Evolutionary conservation across 2,888 invertebrate species (phyloP).

Genomic region (Lasioglossum lativentre): DNA sequence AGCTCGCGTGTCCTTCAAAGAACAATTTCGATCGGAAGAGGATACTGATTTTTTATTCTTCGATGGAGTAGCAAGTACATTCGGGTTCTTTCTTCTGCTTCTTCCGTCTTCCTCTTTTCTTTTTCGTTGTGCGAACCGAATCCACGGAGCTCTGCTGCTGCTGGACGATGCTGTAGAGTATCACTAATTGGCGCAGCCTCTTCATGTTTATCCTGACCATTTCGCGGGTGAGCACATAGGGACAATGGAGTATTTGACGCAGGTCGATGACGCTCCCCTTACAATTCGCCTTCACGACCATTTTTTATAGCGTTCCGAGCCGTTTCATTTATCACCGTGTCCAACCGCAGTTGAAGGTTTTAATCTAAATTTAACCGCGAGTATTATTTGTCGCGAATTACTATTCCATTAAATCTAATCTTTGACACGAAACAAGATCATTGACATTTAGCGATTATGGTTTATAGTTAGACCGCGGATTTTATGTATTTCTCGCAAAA

Average conservation of each 20-base stretch:
- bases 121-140: not conserved
- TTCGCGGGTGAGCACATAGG: constrained; percentile 63
- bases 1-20: not conserved
- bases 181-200: constrained; percentile 57
- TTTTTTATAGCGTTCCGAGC: not conserved
- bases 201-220: constrained; percentile 68
- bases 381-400: not conserved
- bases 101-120: not conserved
- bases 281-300: not conserved
- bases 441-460: not conserved
- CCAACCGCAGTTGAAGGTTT: not conserved
- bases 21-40: not conserved
- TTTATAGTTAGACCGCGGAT: not conserved
- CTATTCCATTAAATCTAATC: not conserved
- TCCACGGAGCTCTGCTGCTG: not conserved
- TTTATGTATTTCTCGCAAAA: not conserved
- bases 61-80: not conserved
- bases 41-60: not conserved
- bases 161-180: constrained; percentile 15
- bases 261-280: not conserved
- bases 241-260: constrained; percentile 40
- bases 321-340: not conserved
- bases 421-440: not conserved
- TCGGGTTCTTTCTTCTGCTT: not conserved
- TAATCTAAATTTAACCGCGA: not conserved